These are phyloP conservation scores for Erpetoichthys calabaricus DNA, from an alignment of 2,797 vertebrate genomes.

Conservation along the genomic window DNA sequence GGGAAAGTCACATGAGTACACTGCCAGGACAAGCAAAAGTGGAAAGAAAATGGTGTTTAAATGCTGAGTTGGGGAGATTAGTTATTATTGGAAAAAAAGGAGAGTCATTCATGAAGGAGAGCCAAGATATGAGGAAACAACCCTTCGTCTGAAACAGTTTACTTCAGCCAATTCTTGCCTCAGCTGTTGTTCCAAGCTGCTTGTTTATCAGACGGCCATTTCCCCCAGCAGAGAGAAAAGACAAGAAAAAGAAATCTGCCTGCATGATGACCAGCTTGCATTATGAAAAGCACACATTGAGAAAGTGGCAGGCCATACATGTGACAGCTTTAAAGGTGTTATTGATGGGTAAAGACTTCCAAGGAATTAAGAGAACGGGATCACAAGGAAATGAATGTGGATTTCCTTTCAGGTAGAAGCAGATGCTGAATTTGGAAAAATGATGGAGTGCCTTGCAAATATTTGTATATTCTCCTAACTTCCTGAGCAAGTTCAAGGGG, in stretches of 20 bases:
- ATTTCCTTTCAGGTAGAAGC: conserved; percentile 32
- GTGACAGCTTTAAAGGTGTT: conserved; percentile 33
- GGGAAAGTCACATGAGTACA: conserved; percentile 29
- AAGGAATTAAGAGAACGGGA: conserved; percentile 31
- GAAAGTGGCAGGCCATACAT: conserved; percentile 26
- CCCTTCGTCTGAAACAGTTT: conserved; percentile 52
- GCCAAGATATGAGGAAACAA: conserved; percentile 62
- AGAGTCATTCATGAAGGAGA: conserved; percentile 53
- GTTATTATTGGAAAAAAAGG: conserved; percentile 54
- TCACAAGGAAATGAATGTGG: conserved; percentile 10
- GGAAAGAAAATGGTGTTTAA: conserved; percentile 36
- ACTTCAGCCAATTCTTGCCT: conserved; percentile 39
- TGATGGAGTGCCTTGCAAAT: conserved; percentile 34
- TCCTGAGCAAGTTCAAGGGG: conserved; percentile 25
- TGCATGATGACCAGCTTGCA: conserved; percentile 16
- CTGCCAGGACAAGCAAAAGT: conserved; percentile 38
- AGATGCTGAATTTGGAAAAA: conserved; percentile 17
- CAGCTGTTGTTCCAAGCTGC: conserved; percentile 58
- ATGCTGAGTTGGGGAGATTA: conserved; percentile 49
- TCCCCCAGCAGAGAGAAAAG: conserved; percentile 26
- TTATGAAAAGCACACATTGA: conserved; percentile 11
- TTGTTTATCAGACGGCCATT: conserved; percentile 56
- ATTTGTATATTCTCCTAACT: conserved; percentile 28
- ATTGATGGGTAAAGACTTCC: conserved; percentile 41
- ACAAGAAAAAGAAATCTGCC: conserved; percentile 15